phyloP scores from a whole-genome alignment of 2,113 vertebrate species.

The Ageneiosus marmoratus region DNA sequence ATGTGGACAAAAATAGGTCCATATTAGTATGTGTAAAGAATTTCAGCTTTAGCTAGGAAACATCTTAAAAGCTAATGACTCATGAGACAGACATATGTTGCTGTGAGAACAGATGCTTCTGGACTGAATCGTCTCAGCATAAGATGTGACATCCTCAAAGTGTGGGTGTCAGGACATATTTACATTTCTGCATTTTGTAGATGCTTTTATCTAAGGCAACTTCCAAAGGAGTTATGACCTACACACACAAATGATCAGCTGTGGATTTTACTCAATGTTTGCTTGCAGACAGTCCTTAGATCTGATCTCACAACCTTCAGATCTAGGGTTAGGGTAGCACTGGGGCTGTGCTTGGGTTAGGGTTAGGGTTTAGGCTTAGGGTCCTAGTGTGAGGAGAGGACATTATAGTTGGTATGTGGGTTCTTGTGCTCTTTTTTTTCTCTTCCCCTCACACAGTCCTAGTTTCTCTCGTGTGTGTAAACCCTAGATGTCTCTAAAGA shows the following conservation, averaged over 20 bases:
- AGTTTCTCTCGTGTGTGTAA: constrained; percentile 49
- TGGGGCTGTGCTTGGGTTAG: neutral
- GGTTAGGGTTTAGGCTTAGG: neutral
- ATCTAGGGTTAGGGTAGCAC: neutral
- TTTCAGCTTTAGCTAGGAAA: neutral
- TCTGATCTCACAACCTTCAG: neutral
- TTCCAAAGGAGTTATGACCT: neutral
- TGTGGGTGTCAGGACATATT: constrained; percentile 17
- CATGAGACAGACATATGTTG: neutral
- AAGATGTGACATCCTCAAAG: neutral
- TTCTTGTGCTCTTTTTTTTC: constrained; percentile 31
- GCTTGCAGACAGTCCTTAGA: neutral
- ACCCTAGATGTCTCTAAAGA: constrained; percentile 61
- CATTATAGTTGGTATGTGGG: neutral
- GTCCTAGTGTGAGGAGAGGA: neutral
- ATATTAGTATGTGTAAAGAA: neutral
- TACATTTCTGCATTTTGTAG: constrained; percentile 1
- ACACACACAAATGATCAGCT: neutral
- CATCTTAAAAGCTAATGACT: neutral
- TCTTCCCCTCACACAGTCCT: constrained; percentile 43
- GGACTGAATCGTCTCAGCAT: neutral
- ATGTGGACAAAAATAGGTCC: constrained; percentile 3
- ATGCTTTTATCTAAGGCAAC: neutral
- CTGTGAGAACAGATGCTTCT: neutral
- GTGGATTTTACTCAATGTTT: neutral